Evolutionary conservation across 1,140 invertebrate species (phyloP).

Genomic region (Temnothorax longispinosus): DNA sequence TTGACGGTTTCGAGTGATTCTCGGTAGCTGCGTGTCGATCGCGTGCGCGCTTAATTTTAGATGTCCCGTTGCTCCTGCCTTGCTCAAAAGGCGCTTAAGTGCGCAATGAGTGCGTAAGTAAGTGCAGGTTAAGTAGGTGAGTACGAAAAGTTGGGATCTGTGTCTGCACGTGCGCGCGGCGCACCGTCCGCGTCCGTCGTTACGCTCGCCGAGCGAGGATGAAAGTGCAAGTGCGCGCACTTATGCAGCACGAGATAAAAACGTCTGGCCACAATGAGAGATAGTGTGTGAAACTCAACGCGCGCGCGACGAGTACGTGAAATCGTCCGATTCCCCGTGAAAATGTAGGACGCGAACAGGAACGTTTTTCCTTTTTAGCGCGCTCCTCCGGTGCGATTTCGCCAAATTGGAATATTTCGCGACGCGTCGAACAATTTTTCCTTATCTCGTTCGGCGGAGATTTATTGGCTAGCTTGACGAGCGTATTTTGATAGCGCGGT

Average conservation of each 20-base stretch:
- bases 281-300: neutral
- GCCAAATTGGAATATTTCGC: conserved; percentile 2
- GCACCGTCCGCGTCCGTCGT: neutral
- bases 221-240: conserved; percentile 23
- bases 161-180: conserved; percentile 27
- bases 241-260: conserved; percentile 3
- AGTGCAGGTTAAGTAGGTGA: conserved; percentile 66
- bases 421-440: conserved; percentile 20
- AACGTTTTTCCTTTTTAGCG: neutral
- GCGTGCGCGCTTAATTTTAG: conserved; percentile 68
- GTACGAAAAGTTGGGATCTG: conserved; percentile 60
- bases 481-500: conserved; percentile 57
- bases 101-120: conserved; percentile 62
- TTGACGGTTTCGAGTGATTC: conserved; percentile 51
- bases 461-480: conserved; percentile 61
- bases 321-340: neutral
- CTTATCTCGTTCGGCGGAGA: conserved; percentile 44
- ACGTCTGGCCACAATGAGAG: neutral
- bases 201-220: conserved; percentile 15
- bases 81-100: conserved; percentile 47
- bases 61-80: conserved; percentile 55
- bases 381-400: neutral
- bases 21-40: conserved; percentile 63
- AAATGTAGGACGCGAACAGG: neutral
- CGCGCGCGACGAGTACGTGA: neutral